Percentiles rank a stretch among this genome's conserved stretches.
Conservation (phyloP, 2,113 vertebrate genomes). For the Heterochromis multidens region DNA sequence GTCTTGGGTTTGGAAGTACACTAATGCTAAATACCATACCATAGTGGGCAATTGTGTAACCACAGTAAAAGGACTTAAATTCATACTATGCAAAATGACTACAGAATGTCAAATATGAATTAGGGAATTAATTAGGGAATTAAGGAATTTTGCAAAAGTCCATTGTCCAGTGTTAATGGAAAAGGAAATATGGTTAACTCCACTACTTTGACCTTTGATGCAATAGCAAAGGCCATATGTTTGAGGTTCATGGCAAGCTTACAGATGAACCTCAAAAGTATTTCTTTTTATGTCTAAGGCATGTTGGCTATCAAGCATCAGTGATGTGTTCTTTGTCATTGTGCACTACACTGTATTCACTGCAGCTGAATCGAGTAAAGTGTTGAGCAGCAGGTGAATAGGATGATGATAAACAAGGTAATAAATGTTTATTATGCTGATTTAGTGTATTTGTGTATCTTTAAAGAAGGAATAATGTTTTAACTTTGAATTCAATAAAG, state of each 20-base stretch:
- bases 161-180: not conserved
- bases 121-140: not conserved
- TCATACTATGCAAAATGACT: not conserved
- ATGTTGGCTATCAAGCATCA: not conserved
- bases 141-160: not conserved
- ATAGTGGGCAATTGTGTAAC: not conserved
- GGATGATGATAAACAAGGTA: not conserved
- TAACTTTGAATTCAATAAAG: constrained; percentile 10
- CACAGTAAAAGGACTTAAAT: not conserved
- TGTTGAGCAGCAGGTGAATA: not conserved
- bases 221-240: too few species aligned
- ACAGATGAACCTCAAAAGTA: not conserved
- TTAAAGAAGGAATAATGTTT: constrained; percentile 3
- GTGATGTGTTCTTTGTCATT: not conserved
- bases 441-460: not conserved
- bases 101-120: not conserved
- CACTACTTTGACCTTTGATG: not conserved
- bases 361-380: not conserved
- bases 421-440: not conserved
- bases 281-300: not conserved
- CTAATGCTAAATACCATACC: not conserved
- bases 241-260: fast-evolving
- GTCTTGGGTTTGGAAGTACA: not conserved
- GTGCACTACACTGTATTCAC: not conserved
- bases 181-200: not conserved